Evolutionary conservation across 2,113 vertebrate species (phyloP).

Genomic region (Atrichornis clamosus): DNA sequence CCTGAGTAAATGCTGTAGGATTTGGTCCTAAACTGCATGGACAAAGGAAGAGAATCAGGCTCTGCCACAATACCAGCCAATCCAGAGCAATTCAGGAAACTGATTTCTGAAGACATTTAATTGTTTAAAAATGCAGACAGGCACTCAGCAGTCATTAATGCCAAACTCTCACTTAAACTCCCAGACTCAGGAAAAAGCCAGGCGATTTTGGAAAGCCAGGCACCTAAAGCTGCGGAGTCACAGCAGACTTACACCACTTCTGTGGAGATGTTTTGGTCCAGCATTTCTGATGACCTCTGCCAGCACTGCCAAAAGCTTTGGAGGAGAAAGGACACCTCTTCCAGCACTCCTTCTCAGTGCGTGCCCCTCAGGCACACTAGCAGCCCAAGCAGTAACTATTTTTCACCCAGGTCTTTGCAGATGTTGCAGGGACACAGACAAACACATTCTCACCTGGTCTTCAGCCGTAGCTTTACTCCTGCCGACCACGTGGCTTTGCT

Average conservation of each 20-base stretch:
- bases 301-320: neutral
- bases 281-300: neutral
- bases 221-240: neutral
- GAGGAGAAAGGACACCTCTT: neutral
- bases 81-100: neutral
- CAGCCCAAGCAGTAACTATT: neutral
- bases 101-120: neutral
- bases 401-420: neutral
- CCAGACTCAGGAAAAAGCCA: neutral
- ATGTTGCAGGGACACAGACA: neutral
- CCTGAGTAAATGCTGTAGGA: neutral
- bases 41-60: neutral
- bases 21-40: neutral
- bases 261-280: neutral
- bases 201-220: neutral
- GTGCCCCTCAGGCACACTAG: neutral
- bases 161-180: neutral
- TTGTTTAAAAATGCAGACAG: neutral
- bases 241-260: neutral
- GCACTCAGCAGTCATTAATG: neutral
- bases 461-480: conserved; percentile 61
- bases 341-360: neutral
- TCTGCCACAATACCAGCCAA: neutral
- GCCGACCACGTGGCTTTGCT: conserved; percentile 57
- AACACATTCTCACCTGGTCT: conserved; percentile 63